Evolutionary conservation across 2,888 invertebrate species (phyloP).

Genomic region (Desoria tigrina): DNA sequence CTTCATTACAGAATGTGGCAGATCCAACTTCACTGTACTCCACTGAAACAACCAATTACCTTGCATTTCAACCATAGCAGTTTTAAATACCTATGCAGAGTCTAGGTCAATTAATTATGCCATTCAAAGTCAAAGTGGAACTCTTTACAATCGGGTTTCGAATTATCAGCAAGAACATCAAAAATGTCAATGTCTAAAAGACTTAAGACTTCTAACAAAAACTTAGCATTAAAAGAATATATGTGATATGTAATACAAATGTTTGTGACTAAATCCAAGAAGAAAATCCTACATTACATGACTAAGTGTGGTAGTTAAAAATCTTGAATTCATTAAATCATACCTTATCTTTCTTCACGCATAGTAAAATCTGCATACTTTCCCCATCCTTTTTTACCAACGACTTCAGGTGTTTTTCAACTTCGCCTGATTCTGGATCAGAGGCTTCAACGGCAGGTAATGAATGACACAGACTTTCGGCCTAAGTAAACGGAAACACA

Average conservation of each 20-base stretch:
- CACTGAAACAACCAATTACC: slow-evolving; percentile 69
- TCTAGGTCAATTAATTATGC: slow-evolving; percentile 18
- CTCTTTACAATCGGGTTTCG: no score
- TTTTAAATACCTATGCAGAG: background rate
- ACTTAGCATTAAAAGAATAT: no score
- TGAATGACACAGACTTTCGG: slow-evolving; percentile 51
- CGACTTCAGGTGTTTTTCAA: slow-evolving; percentile 47
- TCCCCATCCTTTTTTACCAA: slow-evolving; percentile 42
- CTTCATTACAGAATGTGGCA: slow-evolving; percentile 77
- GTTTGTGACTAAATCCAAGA: no score
- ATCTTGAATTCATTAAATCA: no score
- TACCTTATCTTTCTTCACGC: slow-evolving; percentile 52
- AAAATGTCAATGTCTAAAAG: no score
- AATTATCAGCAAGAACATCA: no score
- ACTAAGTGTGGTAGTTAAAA: no score
- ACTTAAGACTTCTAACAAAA: no score
- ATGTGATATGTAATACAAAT: no score
- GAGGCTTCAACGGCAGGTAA: slow-evolving; percentile 44
- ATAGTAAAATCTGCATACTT: slow-evolving; percentile 28
- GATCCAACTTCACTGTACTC: slow-evolving; percentile 82
- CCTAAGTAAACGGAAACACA: slow-evolving; percentile 32
- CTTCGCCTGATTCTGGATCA: slow-evolving; percentile 43
- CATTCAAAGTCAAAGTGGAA: background rate
- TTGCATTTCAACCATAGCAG: no score
- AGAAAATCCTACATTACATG: no score